Conservation (phyloP, 2,797 vertebrate genomes). For the Phoebastria nigripes region DNA sequence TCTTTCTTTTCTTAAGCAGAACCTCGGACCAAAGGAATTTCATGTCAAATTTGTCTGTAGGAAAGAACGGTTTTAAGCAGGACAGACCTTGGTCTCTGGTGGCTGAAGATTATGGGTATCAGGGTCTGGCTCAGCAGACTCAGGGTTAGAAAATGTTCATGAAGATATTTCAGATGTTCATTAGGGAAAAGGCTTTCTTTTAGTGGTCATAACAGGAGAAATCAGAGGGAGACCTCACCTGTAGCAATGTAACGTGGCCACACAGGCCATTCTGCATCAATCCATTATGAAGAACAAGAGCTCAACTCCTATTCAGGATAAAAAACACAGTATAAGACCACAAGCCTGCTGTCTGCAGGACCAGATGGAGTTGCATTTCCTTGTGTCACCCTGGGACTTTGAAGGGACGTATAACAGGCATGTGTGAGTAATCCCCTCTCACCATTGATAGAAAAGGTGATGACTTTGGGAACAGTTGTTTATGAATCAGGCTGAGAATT, state of each 20-base stretch:
- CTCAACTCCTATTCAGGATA: neutral
- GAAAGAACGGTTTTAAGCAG: neutral
- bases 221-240: neutral
- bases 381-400: neutral
- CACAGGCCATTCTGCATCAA: neutral
- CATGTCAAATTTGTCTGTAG: neutral
- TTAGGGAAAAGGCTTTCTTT: neutral
- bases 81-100: neutral
- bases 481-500: neutral
- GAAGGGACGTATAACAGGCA: neutral
- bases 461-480: neutral
- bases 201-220: neutral
- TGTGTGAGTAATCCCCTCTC: neutral
- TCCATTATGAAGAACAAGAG: neutral
- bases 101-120: neutral
- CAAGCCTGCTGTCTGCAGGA: neutral
- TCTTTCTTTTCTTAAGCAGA: neutral
- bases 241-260: neutral
- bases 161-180: neutral
- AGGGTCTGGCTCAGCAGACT: neutral
- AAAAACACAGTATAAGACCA: neutral
- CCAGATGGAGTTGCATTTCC: neutral
- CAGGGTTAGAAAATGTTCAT: neutral
- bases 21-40: neutral
- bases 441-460: neutral